Evolutionary conservation across 2,113 vertebrate genomes (phyloP).

Genomic region (Petaurus breviceps): DNA sequence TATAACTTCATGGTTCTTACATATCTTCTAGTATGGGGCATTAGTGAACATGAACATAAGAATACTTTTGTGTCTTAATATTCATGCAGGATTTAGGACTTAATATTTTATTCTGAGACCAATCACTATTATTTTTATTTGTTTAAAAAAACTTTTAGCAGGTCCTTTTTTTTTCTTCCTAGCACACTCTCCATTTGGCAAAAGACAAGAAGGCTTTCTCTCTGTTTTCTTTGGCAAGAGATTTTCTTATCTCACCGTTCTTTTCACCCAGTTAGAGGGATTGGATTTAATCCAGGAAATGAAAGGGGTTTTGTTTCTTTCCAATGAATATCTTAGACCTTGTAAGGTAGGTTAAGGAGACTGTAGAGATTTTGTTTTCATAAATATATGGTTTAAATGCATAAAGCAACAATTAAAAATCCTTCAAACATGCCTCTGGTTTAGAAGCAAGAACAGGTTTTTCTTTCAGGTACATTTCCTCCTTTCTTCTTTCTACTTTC

Average conservation of each 20-base stretch:
- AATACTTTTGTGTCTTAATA: neutral
- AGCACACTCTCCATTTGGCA: constrained; percentile 51
- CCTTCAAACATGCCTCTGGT: neutral
- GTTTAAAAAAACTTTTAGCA: constrained; percentile 58
- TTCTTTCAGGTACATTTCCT: constrained; percentile 48
- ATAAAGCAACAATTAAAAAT: constrained; percentile 22
- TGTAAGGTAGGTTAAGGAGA: constrained; percentile 45
- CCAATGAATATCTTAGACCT: constrained; percentile 51
- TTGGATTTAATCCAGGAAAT: constrained; percentile 65
- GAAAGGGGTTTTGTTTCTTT: constrained; percentile 49
- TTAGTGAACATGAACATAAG: constrained; percentile 3
- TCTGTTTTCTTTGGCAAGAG: constrained; percentile 70
- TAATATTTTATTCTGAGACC: constrained; percentile 28
- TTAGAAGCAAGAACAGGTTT: constrained; percentile 33
- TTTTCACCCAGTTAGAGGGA: constrained; percentile 69
- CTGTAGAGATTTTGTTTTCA: constrained; percentile 29
- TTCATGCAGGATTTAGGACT: constrained; percentile 19
- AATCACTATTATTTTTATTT: constrained; percentile 44
- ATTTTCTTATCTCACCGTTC: constrained; percentile 70
- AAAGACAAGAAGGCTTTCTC: constrained; percentile 60
- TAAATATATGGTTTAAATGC: neutral
- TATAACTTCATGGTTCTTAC: constrained; percentile 24
- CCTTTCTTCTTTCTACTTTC: constrained; percentile 33
- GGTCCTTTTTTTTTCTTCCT: constrained; percentile 58
- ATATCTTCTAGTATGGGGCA: neutral